These are phyloP conservation scores for Somateria mollissima DNA, from an alignment of 2,797 vertebrate species.

Conservation along the genomic window DNA sequence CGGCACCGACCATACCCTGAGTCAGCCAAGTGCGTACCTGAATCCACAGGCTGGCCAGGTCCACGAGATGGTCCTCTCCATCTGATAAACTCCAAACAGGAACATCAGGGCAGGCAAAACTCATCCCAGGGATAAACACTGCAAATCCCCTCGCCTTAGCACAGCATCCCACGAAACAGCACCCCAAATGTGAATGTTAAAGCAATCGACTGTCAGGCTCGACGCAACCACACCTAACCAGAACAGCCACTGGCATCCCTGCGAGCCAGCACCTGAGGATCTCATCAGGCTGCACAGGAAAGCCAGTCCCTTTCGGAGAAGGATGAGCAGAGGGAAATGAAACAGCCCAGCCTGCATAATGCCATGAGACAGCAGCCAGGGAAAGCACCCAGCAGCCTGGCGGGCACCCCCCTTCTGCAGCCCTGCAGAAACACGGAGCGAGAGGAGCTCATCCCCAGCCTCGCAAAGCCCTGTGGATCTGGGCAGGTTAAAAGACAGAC, in stretches of 20 bases:
- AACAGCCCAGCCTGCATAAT: not conserved
- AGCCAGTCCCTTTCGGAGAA: not conserved
- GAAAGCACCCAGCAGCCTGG: not conserved
- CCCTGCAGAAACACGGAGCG: no score
- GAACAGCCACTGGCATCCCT: not conserved
- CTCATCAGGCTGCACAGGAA: not conserved
- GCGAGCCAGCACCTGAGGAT: not conserved
- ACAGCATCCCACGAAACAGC: no score
- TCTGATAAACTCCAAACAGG: not conserved
- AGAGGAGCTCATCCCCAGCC: not conserved
- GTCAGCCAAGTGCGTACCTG: no score
- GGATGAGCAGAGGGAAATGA: not conserved
- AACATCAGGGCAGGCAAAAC: not conserved
- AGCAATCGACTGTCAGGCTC: fast-evolving
- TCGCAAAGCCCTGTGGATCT: no score
- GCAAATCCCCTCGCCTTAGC: not conserved
- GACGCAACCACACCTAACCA: not conserved
- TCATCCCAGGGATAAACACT: not conserved
- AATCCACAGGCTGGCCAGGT: no score
- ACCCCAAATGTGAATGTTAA: not conserved
- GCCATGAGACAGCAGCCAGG: not conserved
- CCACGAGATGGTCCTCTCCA: not conserved
- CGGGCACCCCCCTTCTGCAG: not conserved
- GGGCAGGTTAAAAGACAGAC: not conserved
- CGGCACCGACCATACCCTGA: not conserved